phyloP scores from a whole-genome alignment of 2,113 vertebrate species.

The Nothoprocta pentlandii region DNA sequence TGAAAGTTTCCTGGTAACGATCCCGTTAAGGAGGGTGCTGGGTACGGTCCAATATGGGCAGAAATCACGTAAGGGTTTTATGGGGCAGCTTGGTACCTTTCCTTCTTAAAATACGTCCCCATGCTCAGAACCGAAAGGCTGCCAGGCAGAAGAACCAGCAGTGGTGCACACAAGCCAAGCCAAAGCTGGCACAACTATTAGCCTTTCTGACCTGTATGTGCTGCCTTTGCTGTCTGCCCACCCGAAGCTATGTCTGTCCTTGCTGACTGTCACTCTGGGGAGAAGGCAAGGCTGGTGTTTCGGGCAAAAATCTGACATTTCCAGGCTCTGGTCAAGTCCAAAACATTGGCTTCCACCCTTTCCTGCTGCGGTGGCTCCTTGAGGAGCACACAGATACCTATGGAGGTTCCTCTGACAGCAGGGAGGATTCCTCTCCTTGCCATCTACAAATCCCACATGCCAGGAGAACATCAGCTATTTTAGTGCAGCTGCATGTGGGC shows the following conservation, averaged over 20 bases:
- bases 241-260: not conserved
- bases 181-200: not conserved
- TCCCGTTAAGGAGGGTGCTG: not conserved
- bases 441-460: fast-evolving
- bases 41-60: not conserved
- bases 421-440: not conserved
- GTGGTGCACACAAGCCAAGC: not conserved
- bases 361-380: fast-evolving
- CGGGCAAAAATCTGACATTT: not conserved
- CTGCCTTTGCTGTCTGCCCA: not conserved
- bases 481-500: constrained; percentile 12
- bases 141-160: not conserved
- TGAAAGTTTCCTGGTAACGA: fast-evolving
- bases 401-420: not conserved
- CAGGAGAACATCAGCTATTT: not conserved
- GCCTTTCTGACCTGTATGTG: not conserved
- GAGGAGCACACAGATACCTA: not conserved
- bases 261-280: not conserved
- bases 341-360: not conserved
- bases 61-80: not conserved
- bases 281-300: not conserved
- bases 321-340: not conserved
- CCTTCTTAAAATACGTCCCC: not conserved
- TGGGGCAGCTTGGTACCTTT: not conserved
- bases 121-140: not conserved